A percentile compares a stretch with the other conserved stretches of the same genome.
Conservation (phyloP, 2,797 vertebrate genomes). For the Tokudaia muenninki region DNA sequence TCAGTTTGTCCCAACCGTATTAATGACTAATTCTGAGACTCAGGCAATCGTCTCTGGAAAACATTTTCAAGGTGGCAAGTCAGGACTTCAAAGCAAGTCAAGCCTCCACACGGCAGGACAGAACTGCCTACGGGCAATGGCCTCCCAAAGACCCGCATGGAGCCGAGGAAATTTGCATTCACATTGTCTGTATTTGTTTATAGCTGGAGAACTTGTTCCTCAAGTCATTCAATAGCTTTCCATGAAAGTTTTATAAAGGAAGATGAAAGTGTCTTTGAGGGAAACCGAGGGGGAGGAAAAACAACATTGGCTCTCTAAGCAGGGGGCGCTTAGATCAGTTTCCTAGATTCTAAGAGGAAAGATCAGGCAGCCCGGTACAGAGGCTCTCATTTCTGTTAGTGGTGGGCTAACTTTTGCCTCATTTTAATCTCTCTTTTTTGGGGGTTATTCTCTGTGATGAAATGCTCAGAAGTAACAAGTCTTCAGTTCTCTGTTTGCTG, state of each 20-base stretch:
- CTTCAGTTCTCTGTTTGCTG: slow-evolving; percentile 73
- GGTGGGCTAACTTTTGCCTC: slow-evolving; percentile 61
- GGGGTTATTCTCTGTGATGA: slow-evolving; percentile 56
- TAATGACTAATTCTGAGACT: slow-evolving; percentile 66
- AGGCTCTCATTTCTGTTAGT: slow-evolving; percentile 68
- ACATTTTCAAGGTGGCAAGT: slow-evolving; percentile 1
- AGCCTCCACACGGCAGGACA: not conserved
- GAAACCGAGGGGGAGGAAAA: not conserved
- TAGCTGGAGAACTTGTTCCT: slow-evolving; percentile 25
- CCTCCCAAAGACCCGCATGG: not conserved
- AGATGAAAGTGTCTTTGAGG: slow-evolving; percentile 63
- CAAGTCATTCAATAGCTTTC: slow-evolving; percentile 8
- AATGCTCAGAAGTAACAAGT: slow-evolving; percentile 66
- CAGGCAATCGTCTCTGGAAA: slow-evolving; percentile 45
- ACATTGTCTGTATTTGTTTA: slow-evolving; percentile 48
- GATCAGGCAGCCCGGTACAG: slow-evolving; percentile 32
- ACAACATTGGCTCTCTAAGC: not conserved
- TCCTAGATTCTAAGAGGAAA: not conserved
- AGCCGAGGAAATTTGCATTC: slow-evolving; percentile 40
- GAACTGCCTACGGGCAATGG: slow-evolving; percentile 25
- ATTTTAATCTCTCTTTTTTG: slow-evolving; percentile 70
- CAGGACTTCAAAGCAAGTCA: slow-evolving; percentile 64
- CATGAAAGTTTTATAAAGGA: slow-evolving; percentile 57
- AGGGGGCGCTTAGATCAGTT: slow-evolving; percentile 1
- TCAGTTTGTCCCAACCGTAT: slow-evolving; percentile 40